phyloP scores from a whole-genome alignment of 2,797 vertebrate genomes.

The Alfaro cultratus region DNA sequence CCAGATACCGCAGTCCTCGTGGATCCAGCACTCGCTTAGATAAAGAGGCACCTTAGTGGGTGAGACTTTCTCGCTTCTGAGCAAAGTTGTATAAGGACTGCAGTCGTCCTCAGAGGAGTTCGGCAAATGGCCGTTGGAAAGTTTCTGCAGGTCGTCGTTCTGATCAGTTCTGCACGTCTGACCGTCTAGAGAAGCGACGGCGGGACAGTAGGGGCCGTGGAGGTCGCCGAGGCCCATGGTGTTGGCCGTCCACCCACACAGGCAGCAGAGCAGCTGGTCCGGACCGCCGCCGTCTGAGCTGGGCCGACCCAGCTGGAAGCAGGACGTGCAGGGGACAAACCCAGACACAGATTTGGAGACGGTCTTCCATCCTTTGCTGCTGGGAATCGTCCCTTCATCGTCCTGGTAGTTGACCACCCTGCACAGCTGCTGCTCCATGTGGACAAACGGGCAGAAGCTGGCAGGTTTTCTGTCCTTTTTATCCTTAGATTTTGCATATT shows the following conservation, averaged over 20 bases:
- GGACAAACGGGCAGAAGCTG: constrained; percentile 76
- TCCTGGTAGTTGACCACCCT: constrained; percentile 80
- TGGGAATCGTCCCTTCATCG: constrained; percentile 54
- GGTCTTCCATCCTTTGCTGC: constrained; percentile 4
- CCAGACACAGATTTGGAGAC: constrained; percentile 39
- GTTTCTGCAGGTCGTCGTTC: constrained; percentile 4
- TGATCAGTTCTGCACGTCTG: constrained; percentile 21
- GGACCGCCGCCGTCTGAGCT: constrained; percentile 26
- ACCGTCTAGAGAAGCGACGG: neutral
- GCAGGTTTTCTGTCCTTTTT: constrained; percentile 52
- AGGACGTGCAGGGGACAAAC: constrained; percentile 75
- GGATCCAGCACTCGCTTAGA: constrained; percentile 78
- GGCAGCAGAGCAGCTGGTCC: constrained; percentile 66
- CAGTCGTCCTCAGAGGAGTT: constrained; percentile 22
- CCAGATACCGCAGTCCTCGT: constrained; percentile 85
- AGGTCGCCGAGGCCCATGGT: constrained; percentile 79
- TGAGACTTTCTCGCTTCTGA: neutral
- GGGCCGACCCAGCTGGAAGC: constrained; percentile 72
- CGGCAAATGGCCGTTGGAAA: neutral
- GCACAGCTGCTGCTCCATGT: constrained; percentile 61
- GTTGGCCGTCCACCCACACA: constrained; percentile 77
- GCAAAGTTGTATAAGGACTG: constrained; percentile 4
- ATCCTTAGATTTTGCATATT: constrained; percentile 59
- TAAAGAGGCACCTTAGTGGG: constrained; percentile 20
- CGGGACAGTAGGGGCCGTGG: constrained; percentile 78